Conservation (phyloP, 2,797 vertebrate genomes). For the Cryptoprocta ferox region DNA sequence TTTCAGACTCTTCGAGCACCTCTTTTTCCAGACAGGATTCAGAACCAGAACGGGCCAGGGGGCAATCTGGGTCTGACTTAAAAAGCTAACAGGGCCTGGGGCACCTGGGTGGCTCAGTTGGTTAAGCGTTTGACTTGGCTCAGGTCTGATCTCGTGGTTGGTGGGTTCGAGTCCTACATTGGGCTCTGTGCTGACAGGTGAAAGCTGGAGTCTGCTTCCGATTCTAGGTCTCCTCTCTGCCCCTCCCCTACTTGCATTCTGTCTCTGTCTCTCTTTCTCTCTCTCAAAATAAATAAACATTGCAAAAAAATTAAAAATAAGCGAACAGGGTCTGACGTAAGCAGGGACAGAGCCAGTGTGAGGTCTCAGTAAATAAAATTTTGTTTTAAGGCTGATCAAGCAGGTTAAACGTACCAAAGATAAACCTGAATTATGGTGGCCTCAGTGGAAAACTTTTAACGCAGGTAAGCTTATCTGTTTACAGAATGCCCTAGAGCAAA, state of each 20-base stretch:
- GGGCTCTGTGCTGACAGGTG: too few relatives aligned
- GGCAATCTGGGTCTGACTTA: not conserved
- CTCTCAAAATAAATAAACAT: too few relatives aligned
- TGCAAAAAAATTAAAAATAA: not conserved
- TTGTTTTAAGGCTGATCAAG: not conserved
- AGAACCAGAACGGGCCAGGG: not conserved
- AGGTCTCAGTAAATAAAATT: not conserved
- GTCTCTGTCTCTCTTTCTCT: too few relatives aligned
- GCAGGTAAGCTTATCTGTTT: not conserved
- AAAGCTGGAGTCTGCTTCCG: too few relatives aligned
- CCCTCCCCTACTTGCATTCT: too few relatives aligned
- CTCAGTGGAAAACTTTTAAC: not conserved
- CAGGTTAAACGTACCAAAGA: not conserved
- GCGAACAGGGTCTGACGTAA: too few relatives aligned
- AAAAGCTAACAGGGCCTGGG: not conserved
- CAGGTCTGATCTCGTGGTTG: too few relatives aligned
- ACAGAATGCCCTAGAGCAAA: not conserved
- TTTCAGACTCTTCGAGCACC: accelerated
- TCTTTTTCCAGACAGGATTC: accelerated
- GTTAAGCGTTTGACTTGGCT: too few relatives aligned
- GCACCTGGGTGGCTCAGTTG: too few relatives aligned
- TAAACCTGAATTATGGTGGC: not conserved
- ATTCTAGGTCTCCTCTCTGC: too few relatives aligned
- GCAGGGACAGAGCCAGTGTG: accelerated
- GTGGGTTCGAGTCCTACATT: too few relatives aligned